Conservation (phyloP, 2,888 invertebrate genomes). For the Sarcophaga carnaria region DNA sequence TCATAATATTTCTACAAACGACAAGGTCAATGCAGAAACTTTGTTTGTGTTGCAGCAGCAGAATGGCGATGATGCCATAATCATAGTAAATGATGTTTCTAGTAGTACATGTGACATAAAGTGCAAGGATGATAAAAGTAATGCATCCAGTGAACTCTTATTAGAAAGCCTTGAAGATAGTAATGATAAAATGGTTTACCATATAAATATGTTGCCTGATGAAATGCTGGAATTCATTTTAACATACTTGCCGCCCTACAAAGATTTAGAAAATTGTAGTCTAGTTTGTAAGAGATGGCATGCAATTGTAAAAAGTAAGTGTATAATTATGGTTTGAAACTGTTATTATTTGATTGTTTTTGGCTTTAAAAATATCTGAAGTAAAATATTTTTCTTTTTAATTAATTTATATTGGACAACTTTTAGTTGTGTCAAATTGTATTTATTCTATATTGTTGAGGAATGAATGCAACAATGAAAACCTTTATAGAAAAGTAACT, state of each 20-base stretch:
- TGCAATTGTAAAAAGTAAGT: conserved; percentile 90
- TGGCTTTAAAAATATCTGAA: too few species aligned
- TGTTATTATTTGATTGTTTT: not conserved
- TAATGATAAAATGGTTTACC: conserved; percentile 31
- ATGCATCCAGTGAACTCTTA: not conserved
- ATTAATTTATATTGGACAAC: too few species aligned
- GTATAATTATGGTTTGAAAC: not conserved
- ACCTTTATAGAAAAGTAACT: too few species aligned
- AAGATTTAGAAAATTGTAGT: conserved; percentile 93
- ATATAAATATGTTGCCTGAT: conserved; percentile 86
- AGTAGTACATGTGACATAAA: not conserved
- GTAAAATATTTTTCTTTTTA: too few species aligned
- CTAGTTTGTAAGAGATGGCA: conserved; percentile 94
- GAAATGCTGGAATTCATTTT: conserved; percentile 97
- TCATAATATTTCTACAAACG: conserved; percentile 43
- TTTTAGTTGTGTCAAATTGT: too few species aligned
- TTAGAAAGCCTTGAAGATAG: conserved; percentile 12
- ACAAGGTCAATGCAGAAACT: conserved; percentile 61
- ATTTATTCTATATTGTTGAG: too few species aligned
- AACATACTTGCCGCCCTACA: conserved; percentile 93
- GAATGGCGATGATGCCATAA: not conserved
- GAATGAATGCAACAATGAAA: too few species aligned
- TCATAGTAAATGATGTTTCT: not conserved
- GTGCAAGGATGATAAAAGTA: conserved; percentile 1
- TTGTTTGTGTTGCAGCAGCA: conserved; percentile 21